Base-by-base conservation (phyloP, 2,113 vertebrate genomes). In the Vimba vimba region DNA sequence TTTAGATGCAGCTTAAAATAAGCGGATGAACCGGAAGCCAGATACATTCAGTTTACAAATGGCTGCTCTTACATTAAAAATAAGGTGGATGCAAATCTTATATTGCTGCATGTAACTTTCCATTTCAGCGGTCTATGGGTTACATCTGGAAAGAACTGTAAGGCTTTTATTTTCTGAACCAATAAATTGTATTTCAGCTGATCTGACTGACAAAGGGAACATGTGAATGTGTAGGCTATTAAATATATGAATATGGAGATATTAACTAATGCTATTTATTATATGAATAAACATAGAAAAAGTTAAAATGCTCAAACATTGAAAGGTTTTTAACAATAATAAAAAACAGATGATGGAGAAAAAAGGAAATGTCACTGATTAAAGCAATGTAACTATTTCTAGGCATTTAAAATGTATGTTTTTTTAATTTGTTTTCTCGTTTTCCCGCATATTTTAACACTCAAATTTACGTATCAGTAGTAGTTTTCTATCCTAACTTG, bases 321-420 rank as follows among this genome's bases (percentile, higher is more conserved):
- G 4, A 59, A 36, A 23, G 3, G 12, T 60, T 43, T 39, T 78
- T 59, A 23, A 12, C 36, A 23, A 79, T 57, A 6, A 55, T 21
- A 57, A 33, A 79, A 71, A 71, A 43, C 39, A 8, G 12, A 57
- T 3, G 30, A 39, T 60, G 6, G 2, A 8, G 7, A n/a, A 25
- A n/a, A 60, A 79, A 36, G 30, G 33, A 33, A 59, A 59, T 59
- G 52, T 59, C 4, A 60, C 30, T 43, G 55, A 57, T 23, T 25
- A 25, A 79, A 62, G 33, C 55, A 79, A 79, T 79, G 52, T 43
- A 25, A 57, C 77, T 13, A 10, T 79, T 39, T 52, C 50, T 57
- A 8, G 55, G 19, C 19, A 57, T 21, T 57, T 39, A 6, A n/a
- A 12, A 59, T 33, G 11, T 59, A 36, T 57, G 19, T n/a, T 57